Base-by-base conservation (phyloP, 2,113 vertebrate species). In the Barbus barbus region DNA sequence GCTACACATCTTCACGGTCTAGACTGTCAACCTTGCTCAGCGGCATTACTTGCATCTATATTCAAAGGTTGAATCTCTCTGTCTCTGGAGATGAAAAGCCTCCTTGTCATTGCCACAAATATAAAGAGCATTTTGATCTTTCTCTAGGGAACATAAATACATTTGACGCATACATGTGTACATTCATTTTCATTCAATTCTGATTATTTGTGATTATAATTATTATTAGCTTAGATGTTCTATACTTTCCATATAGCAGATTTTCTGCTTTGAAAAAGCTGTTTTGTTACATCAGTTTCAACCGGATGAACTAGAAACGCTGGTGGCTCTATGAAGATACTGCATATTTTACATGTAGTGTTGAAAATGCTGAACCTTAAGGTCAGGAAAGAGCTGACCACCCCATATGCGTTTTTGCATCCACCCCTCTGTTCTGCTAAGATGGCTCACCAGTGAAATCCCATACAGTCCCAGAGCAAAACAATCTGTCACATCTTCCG, bases 351-450 rank as follows among this genome's bases (percentile, higher is more conserved):
- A 81, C 46, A 69, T 56, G 28, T 75, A 77, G 73, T 74, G n/a
- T n/a, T n/a, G 56, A 91, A 90, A 92, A 88, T 88, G 90, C 84
- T 92, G 92, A 93, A 93, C 92, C 93, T 91, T 85, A 82, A 82
- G 92, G 90, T 90, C 90, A 91, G 83, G 58, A 90, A 94, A 92
- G 84, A 90, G 93, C 93, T 94, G 93, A 93, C 92, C 91, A 85
- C n/a, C 36, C 87, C 89, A 77, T 89, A 91, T 94, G 92, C 46
- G 9, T 81, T 94, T 94, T 90, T 93, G 85, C 91, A 85, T 90
- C 89, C 90, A 91, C 92, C 91, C 89, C 53, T 90, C 86, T 86
- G 71, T 86, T 81, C 81, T 85, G 86, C 81, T 84, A 73, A 26
- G 36, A 31, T 14, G 58, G 75, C 80, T 87, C 51, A 84, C 76